A percentile compares a stretch with the other conserved stretches of the same genome.
These are phyloP conservation scores for Simalia tracyae DNA, from an alignment of 2,797 vertebrate genomes.

Conservation along the genomic window DNA sequence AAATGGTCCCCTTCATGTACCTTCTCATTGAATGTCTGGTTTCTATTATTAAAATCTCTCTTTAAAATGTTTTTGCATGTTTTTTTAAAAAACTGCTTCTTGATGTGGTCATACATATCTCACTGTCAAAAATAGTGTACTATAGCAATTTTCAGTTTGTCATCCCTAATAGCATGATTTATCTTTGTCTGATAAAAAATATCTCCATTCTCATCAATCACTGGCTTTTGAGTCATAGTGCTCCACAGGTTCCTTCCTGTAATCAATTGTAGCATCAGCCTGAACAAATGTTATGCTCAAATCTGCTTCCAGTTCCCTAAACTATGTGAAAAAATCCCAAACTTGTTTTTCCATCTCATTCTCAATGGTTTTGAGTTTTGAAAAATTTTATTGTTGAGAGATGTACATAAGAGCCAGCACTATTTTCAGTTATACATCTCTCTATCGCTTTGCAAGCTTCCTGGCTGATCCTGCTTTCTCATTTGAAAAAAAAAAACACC, in stretches of 20 bases:
- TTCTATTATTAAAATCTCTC: background rate
- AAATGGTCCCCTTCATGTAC: background rate
- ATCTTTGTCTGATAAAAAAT: background rate
- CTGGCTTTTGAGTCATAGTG: background rate
- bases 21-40: background rate
- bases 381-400: background rate
- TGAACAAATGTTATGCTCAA: background rate
- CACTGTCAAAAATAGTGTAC: background rate
- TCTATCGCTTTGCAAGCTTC: background rate
- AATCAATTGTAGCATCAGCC: background rate
- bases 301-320: background rate
- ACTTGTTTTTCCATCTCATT: background rate
- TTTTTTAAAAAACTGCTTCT: background rate
- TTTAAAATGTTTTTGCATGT: background rate
- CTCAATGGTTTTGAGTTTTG: background rate
- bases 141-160: background rate
- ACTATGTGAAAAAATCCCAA: background rate
- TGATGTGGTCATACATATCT: background rate
- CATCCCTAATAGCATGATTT: background rate
- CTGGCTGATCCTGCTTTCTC: background rate
- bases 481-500: background rate
- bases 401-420: background rate
- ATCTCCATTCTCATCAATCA: background rate
- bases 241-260: background rate
- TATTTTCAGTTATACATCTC: background rate